Evolutionary conservation across 2,113 vertebrate genomes (phyloP).

Genomic region (Oryzias melastigma): DNA sequence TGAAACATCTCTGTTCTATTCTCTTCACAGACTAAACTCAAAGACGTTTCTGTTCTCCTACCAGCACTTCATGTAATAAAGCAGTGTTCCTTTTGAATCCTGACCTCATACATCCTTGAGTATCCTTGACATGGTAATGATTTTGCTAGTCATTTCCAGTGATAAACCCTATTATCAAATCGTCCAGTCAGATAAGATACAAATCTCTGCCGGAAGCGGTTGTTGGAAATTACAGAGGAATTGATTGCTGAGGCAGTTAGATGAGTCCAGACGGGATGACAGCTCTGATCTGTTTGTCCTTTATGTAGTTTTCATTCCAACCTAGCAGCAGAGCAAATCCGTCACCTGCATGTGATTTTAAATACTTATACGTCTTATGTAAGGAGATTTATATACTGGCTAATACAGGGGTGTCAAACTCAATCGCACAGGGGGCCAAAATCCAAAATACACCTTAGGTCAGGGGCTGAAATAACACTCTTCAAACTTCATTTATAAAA

Average conservation of each 20-base stretch:
- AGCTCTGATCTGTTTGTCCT: constrained; percentile 51
- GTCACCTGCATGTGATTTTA: constrained; percentile 5
- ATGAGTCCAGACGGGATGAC: constrained; percentile 29
- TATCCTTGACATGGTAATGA: constrained; percentile 65
- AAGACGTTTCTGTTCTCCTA: not conserved
- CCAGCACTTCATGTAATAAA: constrained; percentile 37
- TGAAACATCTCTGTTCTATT: no score
- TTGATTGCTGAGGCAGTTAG: constrained; percentile 54
- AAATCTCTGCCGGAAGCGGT: constrained; percentile 61
- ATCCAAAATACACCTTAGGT: no score
- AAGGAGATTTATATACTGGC: no score
- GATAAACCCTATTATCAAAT: constrained; percentile 72
- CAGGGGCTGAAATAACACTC: no score
- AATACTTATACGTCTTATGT: constrained; percentile 17
- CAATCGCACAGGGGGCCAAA: no score
- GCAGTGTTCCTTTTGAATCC: constrained; percentile 34
- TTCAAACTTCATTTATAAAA: no score
- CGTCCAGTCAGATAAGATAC: constrained; percentile 65
- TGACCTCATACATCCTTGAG: constrained; percentile 63
- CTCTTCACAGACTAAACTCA: no score
- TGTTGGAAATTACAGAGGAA: constrained; percentile 68
- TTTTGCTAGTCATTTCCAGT: constrained; percentile 54
- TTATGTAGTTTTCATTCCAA: constrained; percentile 24
- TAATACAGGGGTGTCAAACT: no score
- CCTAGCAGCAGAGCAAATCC: constrained; percentile 18